Conservation (phyloP, 2,888 invertebrate genomes). For the Pyralis farinalis region DNA sequence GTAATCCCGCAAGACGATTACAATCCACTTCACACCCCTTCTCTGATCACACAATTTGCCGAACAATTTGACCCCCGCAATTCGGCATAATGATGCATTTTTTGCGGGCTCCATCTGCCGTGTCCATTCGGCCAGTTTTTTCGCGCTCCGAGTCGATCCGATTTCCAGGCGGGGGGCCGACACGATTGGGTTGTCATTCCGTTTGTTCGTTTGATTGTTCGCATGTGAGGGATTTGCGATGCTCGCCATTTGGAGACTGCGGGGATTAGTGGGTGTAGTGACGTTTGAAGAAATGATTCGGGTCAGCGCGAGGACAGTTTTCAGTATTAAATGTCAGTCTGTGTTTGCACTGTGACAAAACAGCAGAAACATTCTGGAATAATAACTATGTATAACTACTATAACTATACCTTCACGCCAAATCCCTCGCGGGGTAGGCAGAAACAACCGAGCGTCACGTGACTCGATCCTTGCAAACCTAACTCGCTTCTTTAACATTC, state of each 20-base stretch:
- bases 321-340: too few relatives aligned
- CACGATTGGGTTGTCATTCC: neutral
- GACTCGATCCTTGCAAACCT: too few relatives aligned
- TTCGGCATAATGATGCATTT: neutral
- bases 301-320: neutral
- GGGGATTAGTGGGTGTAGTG: neutral
- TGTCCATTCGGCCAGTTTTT: neutral
- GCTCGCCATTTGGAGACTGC: neutral
- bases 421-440: too few relatives aligned
- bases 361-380: too few relatives aligned
- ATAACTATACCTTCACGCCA: too few relatives aligned
- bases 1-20: neutral
- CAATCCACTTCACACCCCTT: neutral
- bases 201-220: neutral
- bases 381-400: too few relatives aligned
- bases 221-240: neutral
- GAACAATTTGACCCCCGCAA: neutral
- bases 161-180: neutral
- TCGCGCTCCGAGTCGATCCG: neutral
- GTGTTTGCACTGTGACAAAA: too few relatives aligned
- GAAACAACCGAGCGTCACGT: too few relatives aligned
- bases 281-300: neutral
- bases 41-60: neutral
- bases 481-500: too few relatives aligned
- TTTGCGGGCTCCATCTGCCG: neutral